Conservation (phyloP, 2,113 vertebrate species). For the Mustelus asterias region DNA sequence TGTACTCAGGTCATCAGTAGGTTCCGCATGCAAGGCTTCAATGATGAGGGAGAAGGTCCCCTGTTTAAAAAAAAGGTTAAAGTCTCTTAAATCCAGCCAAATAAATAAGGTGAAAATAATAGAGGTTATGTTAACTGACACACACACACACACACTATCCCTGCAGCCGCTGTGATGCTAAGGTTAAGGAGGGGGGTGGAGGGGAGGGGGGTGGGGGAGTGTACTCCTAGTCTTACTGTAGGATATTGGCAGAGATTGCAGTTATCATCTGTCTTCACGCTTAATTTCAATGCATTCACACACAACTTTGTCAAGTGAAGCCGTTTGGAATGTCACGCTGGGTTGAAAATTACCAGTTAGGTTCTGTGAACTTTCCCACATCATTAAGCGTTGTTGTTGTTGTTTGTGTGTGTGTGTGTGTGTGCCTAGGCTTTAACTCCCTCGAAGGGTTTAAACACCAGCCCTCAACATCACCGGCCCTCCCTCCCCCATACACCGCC, state of each 20-base stretch:
- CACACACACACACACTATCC: neutral
- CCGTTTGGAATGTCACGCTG: constrained; percentile 64
- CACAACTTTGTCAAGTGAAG: constrained; percentile 57
- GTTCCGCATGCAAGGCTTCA: constrained; percentile 88
- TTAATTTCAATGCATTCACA: constrained; percentile 57
- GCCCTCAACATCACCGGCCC: neutral
- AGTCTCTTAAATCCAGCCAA: neutral
- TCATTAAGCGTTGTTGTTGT: constrained; percentile 39
- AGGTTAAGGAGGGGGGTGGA: neutral
- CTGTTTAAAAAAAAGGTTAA: constrained; percentile 50
- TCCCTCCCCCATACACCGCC: neutral
- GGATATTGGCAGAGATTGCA: constrained; percentile 39
- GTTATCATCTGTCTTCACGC: constrained; percentile 57
- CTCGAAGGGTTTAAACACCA: too few relatives aligned
- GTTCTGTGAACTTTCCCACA: constrained; percentile 58
- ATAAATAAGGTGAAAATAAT: neutral
- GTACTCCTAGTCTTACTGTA: neutral
- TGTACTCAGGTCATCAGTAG: constrained; percentile 85
- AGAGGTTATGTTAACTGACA: neutral
- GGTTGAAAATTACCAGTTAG: constrained; percentile 48
- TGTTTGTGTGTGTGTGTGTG: constrained; percentile 39
- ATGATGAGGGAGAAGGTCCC: constrained; percentile 98
- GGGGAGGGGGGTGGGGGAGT: neutral
- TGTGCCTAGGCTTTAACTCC: neutral
- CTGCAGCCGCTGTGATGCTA: too few relatives aligned